Evolutionary conservation across 2,888 invertebrate genomes (phyloP).

Genomic region (Protodeltote pygarga): DNA sequence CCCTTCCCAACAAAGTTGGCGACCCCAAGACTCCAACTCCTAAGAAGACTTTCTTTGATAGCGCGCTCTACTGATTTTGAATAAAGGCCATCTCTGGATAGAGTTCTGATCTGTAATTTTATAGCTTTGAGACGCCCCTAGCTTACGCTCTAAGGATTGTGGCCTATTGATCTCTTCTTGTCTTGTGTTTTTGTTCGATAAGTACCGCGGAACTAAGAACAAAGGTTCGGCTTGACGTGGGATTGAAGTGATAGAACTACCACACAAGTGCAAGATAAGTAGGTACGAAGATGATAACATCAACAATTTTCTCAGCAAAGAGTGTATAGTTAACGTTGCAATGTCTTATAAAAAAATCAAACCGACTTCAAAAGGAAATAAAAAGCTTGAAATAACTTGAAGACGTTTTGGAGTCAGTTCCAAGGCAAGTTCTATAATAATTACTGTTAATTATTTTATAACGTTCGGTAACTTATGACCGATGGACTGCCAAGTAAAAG

Average conservation of each 20-base stretch:
- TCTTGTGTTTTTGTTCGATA: conserved; percentile 70
- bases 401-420: no score
- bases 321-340: neutral
- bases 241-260: conserved; percentile 43
- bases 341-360: neutral
- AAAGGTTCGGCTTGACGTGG: conserved; percentile 46
- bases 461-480: no score
- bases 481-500: no score
- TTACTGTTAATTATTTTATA: no score
- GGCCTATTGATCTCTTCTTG: conserved; percentile 76
- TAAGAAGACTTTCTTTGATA: conserved; percentile 86
- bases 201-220: conserved; percentile 53
- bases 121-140: conserved; percentile 83
- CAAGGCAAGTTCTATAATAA: no score
- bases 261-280: conserved; percentile 31
- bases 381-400: no score
- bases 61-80: conserved; percentile 82
- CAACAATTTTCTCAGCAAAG: conserved; percentile 15
- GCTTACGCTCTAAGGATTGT: conserved; percentile 71
- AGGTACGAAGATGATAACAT: conserved; percentile 28
- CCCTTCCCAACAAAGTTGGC: conserved; percentile 83
- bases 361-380: no score
- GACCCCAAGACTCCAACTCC: conserved; percentile 85
- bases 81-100: conserved; percentile 85
- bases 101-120: conserved; percentile 87